Percentiles rank a stretch among this genome's conserved stretches.
These are phyloP conservation scores for Dermolepida albohirtum DNA, from an alignment of 2,888 invertebrate species.

Conservation along the genomic window DNA sequence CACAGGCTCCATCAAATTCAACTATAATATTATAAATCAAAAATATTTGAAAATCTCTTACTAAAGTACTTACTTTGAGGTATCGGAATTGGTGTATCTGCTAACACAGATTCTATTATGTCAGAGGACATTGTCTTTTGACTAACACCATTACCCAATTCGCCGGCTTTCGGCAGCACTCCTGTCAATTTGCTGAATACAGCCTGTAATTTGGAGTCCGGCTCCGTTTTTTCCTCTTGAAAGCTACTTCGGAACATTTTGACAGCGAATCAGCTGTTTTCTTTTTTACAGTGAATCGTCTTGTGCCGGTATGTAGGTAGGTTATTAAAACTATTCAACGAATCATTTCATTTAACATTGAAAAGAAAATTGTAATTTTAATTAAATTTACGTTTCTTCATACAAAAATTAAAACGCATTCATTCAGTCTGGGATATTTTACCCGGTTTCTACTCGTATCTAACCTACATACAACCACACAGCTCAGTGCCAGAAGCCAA, in stretches of 20 bases:
- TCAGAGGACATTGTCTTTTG: slow-evolving; percentile 61
- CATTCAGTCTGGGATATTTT: not conserved
- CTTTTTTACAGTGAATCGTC: slow-evolving; percentile 12
- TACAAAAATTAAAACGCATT: too few relatives aligned
- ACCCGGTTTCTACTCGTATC: not conserved
- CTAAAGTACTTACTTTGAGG: slow-evolving; percentile 57
- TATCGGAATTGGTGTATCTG: slow-evolving; percentile 58
- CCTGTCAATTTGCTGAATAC: slow-evolving; percentile 61
- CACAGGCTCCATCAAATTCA: too few relatives aligned
- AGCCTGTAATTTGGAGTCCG: slow-evolving; percentile 56
- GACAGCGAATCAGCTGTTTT: not conserved
- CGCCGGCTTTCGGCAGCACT: slow-evolving; percentile 58
- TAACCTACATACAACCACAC: slow-evolving; percentile 14
- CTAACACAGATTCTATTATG: slow-evolving; percentile 61
- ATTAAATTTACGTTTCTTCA: not conserved
- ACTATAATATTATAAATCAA: not conserved
- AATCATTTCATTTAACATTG: not conserved
- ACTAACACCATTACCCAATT: slow-evolving; percentile 54
- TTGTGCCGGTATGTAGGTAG: not conserved
- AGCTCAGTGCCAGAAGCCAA: slow-evolving; percentile 38
- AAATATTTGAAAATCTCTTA: slow-evolving; percentile 22
- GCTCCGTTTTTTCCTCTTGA: slow-evolving; percentile 54
- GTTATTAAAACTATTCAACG: too few relatives aligned
- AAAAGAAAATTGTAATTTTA: too few relatives aligned
- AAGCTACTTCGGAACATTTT: slow-evolving; percentile 56